phyloP scores from a whole-genome alignment of 2,888 invertebrate genomes.

The Tromatobia lineatoria region DNA sequence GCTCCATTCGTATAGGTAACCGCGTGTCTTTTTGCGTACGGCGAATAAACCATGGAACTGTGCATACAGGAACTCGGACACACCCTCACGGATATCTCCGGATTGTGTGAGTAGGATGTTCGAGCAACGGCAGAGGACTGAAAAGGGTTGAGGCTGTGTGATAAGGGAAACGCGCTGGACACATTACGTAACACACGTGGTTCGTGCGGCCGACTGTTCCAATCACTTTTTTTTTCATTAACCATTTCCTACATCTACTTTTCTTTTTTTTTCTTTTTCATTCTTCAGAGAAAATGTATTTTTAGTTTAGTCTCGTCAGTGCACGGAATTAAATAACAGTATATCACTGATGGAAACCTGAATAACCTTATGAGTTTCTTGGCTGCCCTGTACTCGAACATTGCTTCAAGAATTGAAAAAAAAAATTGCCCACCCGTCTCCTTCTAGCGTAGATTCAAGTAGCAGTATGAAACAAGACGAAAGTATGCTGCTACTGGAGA shows the following conservation, averaged over 20 bases:
- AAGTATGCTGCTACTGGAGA: constrained; percentile 1
- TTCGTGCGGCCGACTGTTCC: constrained; percentile 29
- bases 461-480: constrained; percentile 20
- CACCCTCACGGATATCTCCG: constrained; percentile 2
- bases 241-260: not conserved
- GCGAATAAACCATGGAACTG: constrained; percentile 38
- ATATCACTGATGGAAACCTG: not conserved
- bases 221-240: constrained; percentile 20
- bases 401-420: constrained; percentile 21
- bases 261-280: not conserved
- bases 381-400: not conserved
- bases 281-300: too few relatives aligned
- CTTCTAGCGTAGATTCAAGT: constrained; percentile 33
- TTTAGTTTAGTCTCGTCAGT: not conserved
- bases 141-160: constrained; percentile 17
- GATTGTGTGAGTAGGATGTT: constrained; percentile 3
- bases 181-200: constrained; percentile 47
- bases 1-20: constrained; percentile 3
- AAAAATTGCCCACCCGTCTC: constrained; percentile 34
- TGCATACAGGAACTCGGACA: not conserved
- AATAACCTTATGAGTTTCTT: not conserved
- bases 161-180: constrained; percentile 34
- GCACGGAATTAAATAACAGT: constrained; percentile 11
- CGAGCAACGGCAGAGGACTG: constrained; percentile 3
- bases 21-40: constrained; percentile 25